These are phyloP conservation scores for Corythornis madagascariensis DNA, from an alignment of 2,113 vertebrate genomes.

Conservation along the genomic window DNA sequence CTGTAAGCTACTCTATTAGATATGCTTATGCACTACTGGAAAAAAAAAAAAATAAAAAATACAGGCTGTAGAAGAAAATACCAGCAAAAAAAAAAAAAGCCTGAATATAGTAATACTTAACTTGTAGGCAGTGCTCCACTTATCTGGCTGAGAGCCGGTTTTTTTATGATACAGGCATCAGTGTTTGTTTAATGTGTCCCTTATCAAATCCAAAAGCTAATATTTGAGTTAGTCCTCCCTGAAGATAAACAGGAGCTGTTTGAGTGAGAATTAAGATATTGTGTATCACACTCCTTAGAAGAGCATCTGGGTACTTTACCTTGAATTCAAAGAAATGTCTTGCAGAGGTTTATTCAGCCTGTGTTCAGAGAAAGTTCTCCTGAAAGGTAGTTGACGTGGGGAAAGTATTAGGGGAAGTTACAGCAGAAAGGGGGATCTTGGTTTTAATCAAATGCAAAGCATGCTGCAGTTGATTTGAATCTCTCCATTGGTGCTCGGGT, in stretches of 20 bases:
- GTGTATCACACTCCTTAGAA: not conserved
- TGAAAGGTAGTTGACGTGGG: not conserved
- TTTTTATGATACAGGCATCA: not conserved
- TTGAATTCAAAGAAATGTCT: not conserved
- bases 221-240: constrained; percentile 25
- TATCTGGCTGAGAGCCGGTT: constrained; percentile 6
- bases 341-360: not conserved
- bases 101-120: not conserved
- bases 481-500: not conserved
- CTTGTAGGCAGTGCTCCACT: not conserved
- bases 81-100: not conserved
- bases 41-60: not conserved
- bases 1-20: constrained; percentile 23
- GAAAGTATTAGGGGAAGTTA: not conserved
- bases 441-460: not conserved
- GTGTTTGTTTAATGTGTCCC: constrained; percentile 29
- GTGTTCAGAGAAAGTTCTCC: not conserved
- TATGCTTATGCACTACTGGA: not conserved
- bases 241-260: constrained; percentile 34
- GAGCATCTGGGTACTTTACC: not conserved
- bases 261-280: constrained; percentile 43
- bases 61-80: constrained; percentile 3
- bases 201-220: constrained; percentile 50
- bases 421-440: not conserved
- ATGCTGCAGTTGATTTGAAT: not conserved